Evolutionary conservation across 2,113 vertebrate genomes (phyloP).

Genomic region (Onychorhynchus coronatus): DNA sequence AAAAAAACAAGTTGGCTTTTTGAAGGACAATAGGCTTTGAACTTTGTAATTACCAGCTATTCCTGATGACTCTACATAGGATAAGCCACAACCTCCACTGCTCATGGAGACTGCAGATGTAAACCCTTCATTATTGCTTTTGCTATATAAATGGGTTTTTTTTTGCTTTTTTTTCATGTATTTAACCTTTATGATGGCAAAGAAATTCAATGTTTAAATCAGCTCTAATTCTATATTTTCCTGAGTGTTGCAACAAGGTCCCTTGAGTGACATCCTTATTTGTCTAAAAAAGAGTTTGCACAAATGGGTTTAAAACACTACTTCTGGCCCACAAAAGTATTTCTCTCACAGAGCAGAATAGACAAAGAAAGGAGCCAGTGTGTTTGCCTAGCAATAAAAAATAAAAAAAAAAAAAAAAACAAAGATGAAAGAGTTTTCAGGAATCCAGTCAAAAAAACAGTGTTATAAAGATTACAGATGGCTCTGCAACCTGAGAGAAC

Average conservation of each 20-base stretch:
- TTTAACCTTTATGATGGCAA: constrained; percentile 35
- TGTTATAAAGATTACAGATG: neutral
- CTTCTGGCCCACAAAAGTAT: neutral
- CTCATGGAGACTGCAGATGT: neutral
- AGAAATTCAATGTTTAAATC: constrained; percentile 8
- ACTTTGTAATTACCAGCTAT: constrained; percentile 8
- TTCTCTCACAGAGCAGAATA: neutral
- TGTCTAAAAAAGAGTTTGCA: neutral
- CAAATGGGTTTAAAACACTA: neutral
- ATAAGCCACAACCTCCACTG: constrained; percentile 27
- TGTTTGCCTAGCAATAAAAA: neutral
- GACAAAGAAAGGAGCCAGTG: neutral
- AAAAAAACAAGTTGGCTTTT: neutral
- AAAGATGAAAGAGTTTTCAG: neutral
- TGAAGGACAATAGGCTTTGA: constrained; percentile 15
- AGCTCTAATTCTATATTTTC: constrained; percentile 25
- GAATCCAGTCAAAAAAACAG: neutral
- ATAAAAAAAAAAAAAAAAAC: neutral
- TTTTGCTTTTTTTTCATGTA: neutral
- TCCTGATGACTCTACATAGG: constrained; percentile 26
- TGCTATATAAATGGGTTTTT: neutral
- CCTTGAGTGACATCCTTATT: neutral
- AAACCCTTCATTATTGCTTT: constrained; percentile 36
- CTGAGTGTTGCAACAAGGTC: neutral
- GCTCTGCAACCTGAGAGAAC: neutral